Evolutionary conservation across 92 coral and sea anemone species (phyloP), one percentile per base, ranked within the genome.

Genomic region (Zoanthus solanderi): DNA sequence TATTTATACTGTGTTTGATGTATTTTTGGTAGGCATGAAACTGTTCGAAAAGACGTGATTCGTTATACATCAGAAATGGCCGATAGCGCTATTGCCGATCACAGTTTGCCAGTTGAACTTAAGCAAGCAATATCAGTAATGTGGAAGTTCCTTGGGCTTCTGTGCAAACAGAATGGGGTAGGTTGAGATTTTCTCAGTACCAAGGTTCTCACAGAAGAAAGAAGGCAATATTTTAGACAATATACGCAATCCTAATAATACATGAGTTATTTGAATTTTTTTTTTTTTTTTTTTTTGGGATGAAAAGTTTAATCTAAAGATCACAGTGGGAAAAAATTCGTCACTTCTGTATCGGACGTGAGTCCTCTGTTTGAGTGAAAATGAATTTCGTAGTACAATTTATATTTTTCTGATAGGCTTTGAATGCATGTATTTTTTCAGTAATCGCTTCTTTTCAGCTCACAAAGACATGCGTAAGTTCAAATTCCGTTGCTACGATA

Each of bases 151-250:
- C 29, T 81, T 11, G 85, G 46, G 7, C 58, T 81, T 54, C 61
- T 81, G 44, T 81, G 85, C 58, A 81, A 66, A 48, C 85, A 81
- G 46, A 81, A 81, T 81, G 85, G 85, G 85, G 85, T 81, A 81
- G 28, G 85, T 47, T 7, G 23, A 23, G 37, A 1, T 75, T 30
- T 8, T 14, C 45, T 13, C 42, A 75, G 12, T 32, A 18, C 75
- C 6, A 17, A 5, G 30, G 4, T 28, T 17, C 9, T 69, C 42
- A 18, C 10, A 11, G 44, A 8, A 5, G 14, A 3, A 28, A 46
- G 2, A 11, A 23, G 16, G 78, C 15, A 9, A 2, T 37, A 63
- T 47, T 15, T 2, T 4, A 7, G 1, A 15, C 42, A 37, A 37
- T 37, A 37, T 37, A 37, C 42, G 42, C 4, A 6, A 9, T 15